Base-by-base conservation (phyloP, 23 tunicate species). In the Aplidium turbinatum region DNA sequence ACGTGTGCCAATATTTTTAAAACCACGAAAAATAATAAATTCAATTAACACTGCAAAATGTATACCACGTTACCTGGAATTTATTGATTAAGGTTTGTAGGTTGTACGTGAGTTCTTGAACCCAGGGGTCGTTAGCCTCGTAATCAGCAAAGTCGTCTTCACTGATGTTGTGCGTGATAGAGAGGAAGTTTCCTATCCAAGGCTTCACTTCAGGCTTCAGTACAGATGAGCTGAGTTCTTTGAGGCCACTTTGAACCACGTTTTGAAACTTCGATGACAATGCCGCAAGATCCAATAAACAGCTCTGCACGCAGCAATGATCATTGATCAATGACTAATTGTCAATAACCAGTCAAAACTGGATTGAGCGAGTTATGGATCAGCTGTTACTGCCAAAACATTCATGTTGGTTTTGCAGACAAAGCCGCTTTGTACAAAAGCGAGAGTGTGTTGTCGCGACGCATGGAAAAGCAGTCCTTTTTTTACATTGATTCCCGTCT, bases 71-170 rank as follows among this genome's bases (percentile, higher is more conserved):
- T 23, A 60, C 80, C 64, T 85, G 79, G 52, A 93, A 93, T 50
- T 77, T 93, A 72, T 86, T 89, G 2, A 83, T 69, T 1, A 93
- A 40, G 21, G 57, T 69, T 48, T 93, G 87, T 38, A 93, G 31
- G 60, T 79, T 75, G 68, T 34, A 85, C 31, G 90, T 81, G 1
- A 93, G 46, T 30, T 86, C 80, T 71, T 93, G 89, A 13, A 81
- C 93, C 98, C 98, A 93, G 32, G 98, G 98, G 69, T 93, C 98
- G 71, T 93, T 86, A 22, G 98, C 93, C 61, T 93, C 98, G 46
- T 85, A 85, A 31, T 76, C 70, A 0, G 84, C 78, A 19, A 82
- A 65, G 20, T 93, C 98, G 4, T 90, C 84, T 16, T 93, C 98
- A 45, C 26, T 57, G 24, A 93, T 56, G 33, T 80, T 81, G 61